A percentile compares a stretch with the other conserved stretches of the same genome.
Evolutionary conservation across 2,888 invertebrate species (phyloP).

Genomic region (Caenorhabditis uteleia): DNA sequence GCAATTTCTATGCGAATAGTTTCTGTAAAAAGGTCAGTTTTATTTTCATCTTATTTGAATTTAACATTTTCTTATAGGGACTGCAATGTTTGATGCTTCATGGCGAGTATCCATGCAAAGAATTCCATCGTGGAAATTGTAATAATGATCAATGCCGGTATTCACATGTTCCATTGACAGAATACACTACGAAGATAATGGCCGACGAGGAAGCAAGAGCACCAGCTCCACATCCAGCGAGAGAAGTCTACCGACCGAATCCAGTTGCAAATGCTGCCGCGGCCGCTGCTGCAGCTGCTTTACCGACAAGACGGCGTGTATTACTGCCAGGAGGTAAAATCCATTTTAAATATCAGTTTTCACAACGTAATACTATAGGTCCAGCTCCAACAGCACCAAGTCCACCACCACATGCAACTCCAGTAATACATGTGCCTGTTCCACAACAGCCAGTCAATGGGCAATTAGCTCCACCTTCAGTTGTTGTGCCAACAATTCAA

Average conservation of each 20-base stretch:
- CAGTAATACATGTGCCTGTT: conserved; percentile 42
- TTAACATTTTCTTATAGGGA: conserved; percentile 23
- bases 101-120: conserved; percentile 68
- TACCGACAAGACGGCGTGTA: conserved; percentile 50
- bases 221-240: background rate
- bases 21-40: conserved; percentile 63
- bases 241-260: conserved; percentile 13
- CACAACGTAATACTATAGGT: too few relatives aligned
- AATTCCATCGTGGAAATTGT: conserved; percentile 65
- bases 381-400: conserved; percentile 6
- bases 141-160: conserved; percentile 62
- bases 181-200: conserved; percentile 62
- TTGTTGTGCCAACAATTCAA: conserved; percentile 47
- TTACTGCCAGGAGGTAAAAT: conserved; percentile 52
- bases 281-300: conserved; percentile 18
- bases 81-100: conserved; percentile 62
- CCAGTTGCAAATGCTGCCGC: conserved; percentile 26
- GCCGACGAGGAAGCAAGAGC: conserved; percentile 51
- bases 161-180: conserved; percentile 66
- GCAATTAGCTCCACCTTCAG: conserved; percentile 44
- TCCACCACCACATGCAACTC: conserved; percentile 16
- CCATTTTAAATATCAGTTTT: background rate
- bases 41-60: background rate
- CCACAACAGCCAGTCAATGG: conserved; percentile 31
- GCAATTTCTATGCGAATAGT: conserved; percentile 67